Evolutionary conservation across 2,888 invertebrate genomes (phyloP).

Genomic region (Leptura quadrifasciata): DNA sequence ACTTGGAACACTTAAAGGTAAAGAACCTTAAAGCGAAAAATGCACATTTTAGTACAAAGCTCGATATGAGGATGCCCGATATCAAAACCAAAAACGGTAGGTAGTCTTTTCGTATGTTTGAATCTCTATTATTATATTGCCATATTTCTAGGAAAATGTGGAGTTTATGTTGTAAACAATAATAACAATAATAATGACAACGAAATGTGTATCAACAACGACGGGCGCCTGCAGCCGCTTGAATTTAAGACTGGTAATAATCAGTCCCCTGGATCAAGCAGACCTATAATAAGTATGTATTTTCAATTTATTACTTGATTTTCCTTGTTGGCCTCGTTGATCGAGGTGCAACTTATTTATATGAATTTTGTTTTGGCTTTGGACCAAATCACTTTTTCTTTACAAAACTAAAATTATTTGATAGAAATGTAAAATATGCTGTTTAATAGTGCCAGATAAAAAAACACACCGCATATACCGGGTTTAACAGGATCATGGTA

Average conservation of each 20-base stretch:
- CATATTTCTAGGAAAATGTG: conserved; percentile 67
- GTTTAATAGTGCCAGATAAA: too few species aligned
- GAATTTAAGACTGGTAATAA: conserved; percentile 52
- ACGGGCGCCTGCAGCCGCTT: conserved; percentile 52
- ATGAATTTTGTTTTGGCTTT: too few species aligned
- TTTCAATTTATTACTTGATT: not conserved
- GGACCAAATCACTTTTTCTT: too few species aligned
- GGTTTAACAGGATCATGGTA: too few species aligned
- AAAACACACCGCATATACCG: too few species aligned
- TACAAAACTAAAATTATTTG: too few species aligned
- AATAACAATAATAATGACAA: conserved; percentile 67
- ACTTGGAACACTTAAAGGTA: conserved; percentile 75
- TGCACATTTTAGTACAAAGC: conserved; percentile 60
- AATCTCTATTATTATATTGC: not conserved
- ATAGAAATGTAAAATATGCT: too few species aligned
- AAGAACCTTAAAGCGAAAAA: conserved; percentile 70
- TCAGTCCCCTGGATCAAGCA: conserved; percentile 51
- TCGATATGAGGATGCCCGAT: conserved; percentile 71
- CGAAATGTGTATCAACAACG: conserved; percentile 53
- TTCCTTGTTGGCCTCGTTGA: too few species aligned
- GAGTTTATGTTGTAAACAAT: conserved; percentile 69
- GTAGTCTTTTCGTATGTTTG: conserved; percentile 56
- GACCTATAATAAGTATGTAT: conserved; percentile 56
- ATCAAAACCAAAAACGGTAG: conserved; percentile 67
- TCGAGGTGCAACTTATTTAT: too few species aligned